Evolutionary conservation across 2,888 invertebrate species (phyloP), one percentile per base, ranked within the genome.

Genomic region (Ischnura elegans): DNA sequence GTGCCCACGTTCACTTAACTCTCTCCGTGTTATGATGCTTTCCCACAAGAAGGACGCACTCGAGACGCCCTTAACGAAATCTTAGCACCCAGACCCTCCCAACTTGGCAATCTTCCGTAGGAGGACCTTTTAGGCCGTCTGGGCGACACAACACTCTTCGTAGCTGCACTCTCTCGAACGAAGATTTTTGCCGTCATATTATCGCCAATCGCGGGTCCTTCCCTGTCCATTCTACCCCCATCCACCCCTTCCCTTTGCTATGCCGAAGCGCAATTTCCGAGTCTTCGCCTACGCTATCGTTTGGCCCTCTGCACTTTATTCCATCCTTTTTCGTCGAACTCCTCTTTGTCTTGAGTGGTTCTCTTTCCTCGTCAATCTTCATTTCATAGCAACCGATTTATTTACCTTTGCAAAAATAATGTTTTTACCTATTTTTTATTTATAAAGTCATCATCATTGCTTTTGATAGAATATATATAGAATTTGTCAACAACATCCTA

Each of bases 51-150:
- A 76, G 76, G 76, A 76, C 76, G n/a, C 76, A 13, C 29, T 29
- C 36, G 19, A 21, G 76, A 76, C 29, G 76, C 29, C 76, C 13
- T 76, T 16, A 76, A 76, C 29, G 36, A 76, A 76, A 29, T 76
- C 66, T 76, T 76, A 29, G 76, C 76, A 29, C 76, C 76, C 36
- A 13, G 13, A 5, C 76, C 76, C 76, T 29, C n/a, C 61, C n/a
- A 61, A 76, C 76, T 76, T 76, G 76, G 76, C 76, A 76, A 76
- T 76, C 76, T 76, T 76, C 16, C 76, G 36, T 76, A 8, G 76
- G 76, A 76, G 36, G 76, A 76, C 76, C 76, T 76, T 76, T 76
- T 76, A 76, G 76, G 76, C 76, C 2, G 16, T 36, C 36, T 76
- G 29, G 16, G 36, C 29, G 29, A 76, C 36, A 29, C 76, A 76